Evolutionary conservation across 2,797 vertebrate genomes (phyloP), one percentile per base, ranked within the genome.

Genomic region (Sebastes glaucus): DNA sequence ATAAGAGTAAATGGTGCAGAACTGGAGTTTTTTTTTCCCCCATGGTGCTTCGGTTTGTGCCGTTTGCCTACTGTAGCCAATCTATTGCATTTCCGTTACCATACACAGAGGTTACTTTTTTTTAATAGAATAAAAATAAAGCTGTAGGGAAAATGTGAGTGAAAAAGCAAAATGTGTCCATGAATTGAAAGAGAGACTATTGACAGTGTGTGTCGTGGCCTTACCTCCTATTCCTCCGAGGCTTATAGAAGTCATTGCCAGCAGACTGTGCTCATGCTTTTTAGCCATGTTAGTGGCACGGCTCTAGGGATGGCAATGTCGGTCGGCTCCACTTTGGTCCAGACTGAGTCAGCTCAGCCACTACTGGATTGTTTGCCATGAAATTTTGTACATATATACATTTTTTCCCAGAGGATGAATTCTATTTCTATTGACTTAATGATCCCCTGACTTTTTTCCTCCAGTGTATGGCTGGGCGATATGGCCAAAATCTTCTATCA

Each of bases 1-100:
- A 82, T 38, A 18, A 59, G 73, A 79, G 75, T 55, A 76, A 92
- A 90, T 89, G 65, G 77, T 83, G 79, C 68, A 77, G 85, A 83
- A 81, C 71, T 71, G 46, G 22, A 52, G 13, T 55, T 70, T 90
- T 28, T 49, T 70, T 90, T n/a, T 22, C 4, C 71, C 33, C 46
- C n/a, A 13, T 35, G 25, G 53, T 66, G n/a, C 38, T 69, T 68
- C n/a, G 42, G 59, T 62, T 71, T 71, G 63, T 42, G 6, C 6
- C 8, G 3, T 32, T 64, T 61, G 20, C 20, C 35, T 7, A 18
- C 49, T 55, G n/a, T 30, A 14, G 38, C 63, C 27, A 25, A n/a
- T 56, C 16, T 65, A 1, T 49, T 56, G 6, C n/a, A 5, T n/a
- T 71, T 66, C 10, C 76, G 14, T 57, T 74, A 6, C 23, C 14